Evolutionary conservation across 2,797 vertebrate species (phyloP).

Genomic region (Psittacula echo): DNA sequence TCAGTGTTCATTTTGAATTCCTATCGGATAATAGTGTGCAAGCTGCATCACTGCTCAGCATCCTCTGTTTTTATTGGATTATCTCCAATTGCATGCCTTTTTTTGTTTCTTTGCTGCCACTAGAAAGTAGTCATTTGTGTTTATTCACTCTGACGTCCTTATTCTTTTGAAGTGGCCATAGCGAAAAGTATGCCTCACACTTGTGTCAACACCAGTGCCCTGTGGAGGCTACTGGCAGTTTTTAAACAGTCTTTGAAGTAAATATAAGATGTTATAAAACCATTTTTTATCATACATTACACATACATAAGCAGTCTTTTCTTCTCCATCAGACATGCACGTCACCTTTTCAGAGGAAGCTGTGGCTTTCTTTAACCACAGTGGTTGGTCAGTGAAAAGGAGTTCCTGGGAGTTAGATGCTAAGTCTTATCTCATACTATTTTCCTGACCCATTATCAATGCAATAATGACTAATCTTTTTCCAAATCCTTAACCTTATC

Average conservation of each 20-base stretch:
- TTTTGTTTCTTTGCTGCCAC: not conserved
- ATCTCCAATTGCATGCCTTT: not conserved
- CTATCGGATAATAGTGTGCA: not conserved
- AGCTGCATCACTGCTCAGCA: not conserved
- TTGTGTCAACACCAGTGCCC: not conserved
- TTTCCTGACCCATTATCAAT: not conserved
- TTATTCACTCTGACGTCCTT: not conserved
- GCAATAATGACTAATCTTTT: not conserved
- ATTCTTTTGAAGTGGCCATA: not conserved
- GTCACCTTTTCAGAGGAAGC: not conserved
- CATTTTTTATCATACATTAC: not conserved
- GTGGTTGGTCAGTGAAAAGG: not conserved
- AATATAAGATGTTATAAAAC: not conserved
- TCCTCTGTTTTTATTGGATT: not conserved
- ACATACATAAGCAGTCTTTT: not conserved
- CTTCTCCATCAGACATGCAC: not conserved
- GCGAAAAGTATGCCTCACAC: not conserved
- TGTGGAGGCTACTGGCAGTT: not conserved
- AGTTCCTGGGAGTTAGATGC: not conserved
- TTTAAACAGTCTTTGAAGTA: not conserved
- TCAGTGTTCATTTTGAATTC: not conserved
- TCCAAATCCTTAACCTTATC: not conserved
- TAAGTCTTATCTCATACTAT: not conserved
- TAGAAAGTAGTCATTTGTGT: not conserved
- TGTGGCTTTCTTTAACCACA: not conserved